Conservation (phyloP, 2,888 invertebrate genomes). For the Uloborus plumipes region DNA sequence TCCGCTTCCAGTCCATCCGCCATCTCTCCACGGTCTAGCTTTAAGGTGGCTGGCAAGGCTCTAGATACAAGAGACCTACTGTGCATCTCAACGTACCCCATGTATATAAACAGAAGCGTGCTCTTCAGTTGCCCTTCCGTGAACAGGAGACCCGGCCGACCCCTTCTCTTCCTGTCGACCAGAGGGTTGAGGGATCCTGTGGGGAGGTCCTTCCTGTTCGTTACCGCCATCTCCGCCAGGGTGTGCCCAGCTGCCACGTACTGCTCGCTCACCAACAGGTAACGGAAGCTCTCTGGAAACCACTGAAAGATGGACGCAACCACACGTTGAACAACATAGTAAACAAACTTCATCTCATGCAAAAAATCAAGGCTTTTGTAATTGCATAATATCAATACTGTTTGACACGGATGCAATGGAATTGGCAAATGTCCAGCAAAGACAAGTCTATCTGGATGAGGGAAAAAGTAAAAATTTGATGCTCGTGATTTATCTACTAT, state of each 20-base stretch:
- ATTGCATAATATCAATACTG: no score
- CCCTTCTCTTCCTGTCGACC: not conserved
- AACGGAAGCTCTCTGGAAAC: constrained; percentile 46
- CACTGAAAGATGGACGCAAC: constrained; percentile 6
- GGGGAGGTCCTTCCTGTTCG: constrained; percentile 17
- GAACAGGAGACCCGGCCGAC: not conserved
- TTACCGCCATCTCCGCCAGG: constrained; percentile 6
- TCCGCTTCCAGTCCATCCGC: no score
- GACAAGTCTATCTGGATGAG: no score
- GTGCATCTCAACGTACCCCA: no score
- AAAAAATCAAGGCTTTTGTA: not conserved
- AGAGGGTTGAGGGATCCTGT: constrained; percentile 3
- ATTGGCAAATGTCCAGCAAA: no score
- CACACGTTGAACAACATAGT: not conserved
- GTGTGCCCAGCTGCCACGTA: constrained; percentile 9
- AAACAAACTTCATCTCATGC: not conserved
- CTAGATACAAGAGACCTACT: no score
- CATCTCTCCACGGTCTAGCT: no score
- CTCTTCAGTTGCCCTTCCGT: not conserved
- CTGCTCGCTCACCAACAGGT: constrained; percentile 23
- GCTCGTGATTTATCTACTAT: no score
- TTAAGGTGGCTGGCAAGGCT: no score
- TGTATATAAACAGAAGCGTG: constrained; percentile 24
- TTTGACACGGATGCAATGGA: no score
- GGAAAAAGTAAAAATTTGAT: no score